Percentiles rank a stretch among this genome's conserved stretches.
These are phyloP conservation scores for Australoheros facetus DNA, from an alignment of 2,797 vertebrate genomes.

Conservation along the genomic window DNA sequence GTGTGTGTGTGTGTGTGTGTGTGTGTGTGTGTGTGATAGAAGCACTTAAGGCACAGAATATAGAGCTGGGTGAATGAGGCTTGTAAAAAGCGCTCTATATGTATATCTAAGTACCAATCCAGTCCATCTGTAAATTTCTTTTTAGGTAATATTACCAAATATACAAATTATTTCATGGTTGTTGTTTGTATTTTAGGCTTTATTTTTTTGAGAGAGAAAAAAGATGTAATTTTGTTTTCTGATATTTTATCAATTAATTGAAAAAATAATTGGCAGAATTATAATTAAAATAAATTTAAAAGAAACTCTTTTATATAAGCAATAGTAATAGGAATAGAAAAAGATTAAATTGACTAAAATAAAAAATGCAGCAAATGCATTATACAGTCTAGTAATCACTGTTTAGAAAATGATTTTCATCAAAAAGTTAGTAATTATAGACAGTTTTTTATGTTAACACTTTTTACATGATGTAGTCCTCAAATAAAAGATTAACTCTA, in stretches of 20 bases:
- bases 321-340: neutral
- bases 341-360: neutral
- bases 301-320: neutral
- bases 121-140: neutral
- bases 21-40: neutral
- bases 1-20: neutral
- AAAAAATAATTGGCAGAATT: neutral
- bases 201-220: neutral
- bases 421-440: neutral
- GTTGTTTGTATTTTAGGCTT: neutral
- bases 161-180: neutral
- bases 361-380: neutral
- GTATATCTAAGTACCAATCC: too few relatives aligned
- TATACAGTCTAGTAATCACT: neutral
- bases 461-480: neutral
- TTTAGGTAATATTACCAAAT: neutral
- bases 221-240: neutral
- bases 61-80: neutral
- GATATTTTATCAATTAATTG: neutral
- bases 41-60: neutral
- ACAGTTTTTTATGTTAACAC: neutral
- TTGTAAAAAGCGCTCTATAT: neutral
- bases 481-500: neutral
- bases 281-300: neutral
- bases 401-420: neutral